Evolutionary conservation across 2,113 vertebrate species (phyloP), one percentile per base, ranked within the genome.

Genomic region (Chauna torquata): DNA sequence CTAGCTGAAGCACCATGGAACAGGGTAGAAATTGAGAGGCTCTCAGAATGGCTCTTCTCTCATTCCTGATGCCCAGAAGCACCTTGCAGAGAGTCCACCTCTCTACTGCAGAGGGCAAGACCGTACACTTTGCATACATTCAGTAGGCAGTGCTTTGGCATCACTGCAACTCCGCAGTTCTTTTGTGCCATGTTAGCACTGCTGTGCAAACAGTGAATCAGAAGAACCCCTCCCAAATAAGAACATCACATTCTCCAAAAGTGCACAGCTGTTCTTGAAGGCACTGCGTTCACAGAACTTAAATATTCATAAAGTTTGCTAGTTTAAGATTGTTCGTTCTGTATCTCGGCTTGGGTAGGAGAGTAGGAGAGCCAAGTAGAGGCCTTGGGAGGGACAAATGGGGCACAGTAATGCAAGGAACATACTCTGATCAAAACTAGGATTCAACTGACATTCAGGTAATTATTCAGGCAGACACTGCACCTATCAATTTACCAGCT

Each of bases 141-240:
- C 12, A 22, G 59, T 19, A 62, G 47, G 47, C 10, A 40, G 13
- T 14, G 72, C 8, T 34, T 71, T 47, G 22, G 25, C 20, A 82
- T 30, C 8, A 4, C 44, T 3, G 1, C 30, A 19, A 68, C 9
- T 15, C 16, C 22, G 2, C 1, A 0, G 24, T 16, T 81, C 64
- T 54, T 77, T 38, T 30, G 15, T 32, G 40, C 28, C 4, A 0
- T 14, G 19, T 68, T 68, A 38, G 20, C 32, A 68, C 22, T 69
- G 83, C 59, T 52, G 22, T 17, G 62, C 52, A 75, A 78, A 50
- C 3, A 11, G 8, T 2, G 3, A 92, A 32, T 10, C 1, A 0
- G 30, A 83, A 80, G 40, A 81, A 13, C 5, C 30, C 3, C 0
- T 9, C 19, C 42, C 70, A 88, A 77, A 16, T 9, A 54, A 68